Percentiles rank a stretch among this genome's conserved stretches.
phyloP scores from a whole-genome alignment of 2,888 invertebrate genomes.

The Cosmopolites sordidus region DNA sequence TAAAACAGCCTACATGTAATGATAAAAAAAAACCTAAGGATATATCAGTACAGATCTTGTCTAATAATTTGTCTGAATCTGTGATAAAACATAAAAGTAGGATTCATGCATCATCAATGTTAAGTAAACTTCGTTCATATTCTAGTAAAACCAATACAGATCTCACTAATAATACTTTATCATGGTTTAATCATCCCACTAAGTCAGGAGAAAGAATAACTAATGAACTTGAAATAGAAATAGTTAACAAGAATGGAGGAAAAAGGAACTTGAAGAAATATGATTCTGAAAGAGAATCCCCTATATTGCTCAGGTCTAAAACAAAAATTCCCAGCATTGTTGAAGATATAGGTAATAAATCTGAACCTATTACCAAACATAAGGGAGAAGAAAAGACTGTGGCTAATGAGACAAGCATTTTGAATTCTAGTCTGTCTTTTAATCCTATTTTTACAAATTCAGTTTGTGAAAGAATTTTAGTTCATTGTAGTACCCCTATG shows the following conservation, averaged over 20 bases:
- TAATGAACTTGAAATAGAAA: constrained; percentile 15
- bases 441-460: constrained; percentile 15
- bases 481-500: constrained; percentile 23
- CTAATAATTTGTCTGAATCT: constrained; percentile 3
- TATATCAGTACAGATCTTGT: constrained; percentile 3
- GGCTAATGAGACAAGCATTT: background rate
- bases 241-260: background rate
- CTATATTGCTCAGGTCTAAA: constrained; percentile 8
- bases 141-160: constrained; percentile 2
- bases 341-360: background rate
- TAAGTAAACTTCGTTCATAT: constrained; percentile 6
- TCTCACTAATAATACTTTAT: background rate
- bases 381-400: background rate
- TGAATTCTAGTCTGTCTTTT: constrained; percentile 4
- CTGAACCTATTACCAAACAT: background rate
- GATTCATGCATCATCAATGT: constrained; percentile 6
- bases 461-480: constrained; percentile 10
- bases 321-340: background rate
- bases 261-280: background rate
- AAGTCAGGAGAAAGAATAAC: constrained; percentile 13
- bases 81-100: background rate
- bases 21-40: background rate
- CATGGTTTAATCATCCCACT: constrained; percentile 18
- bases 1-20: constrained; percentile 1
- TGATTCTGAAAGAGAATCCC: constrained; percentile 6